A percentile compares a stretch with the other conserved stretches of the same genome.
Conservation (phyloP, 2,797 vertebrate species). For the Mormyrops attenuatus region DNA sequence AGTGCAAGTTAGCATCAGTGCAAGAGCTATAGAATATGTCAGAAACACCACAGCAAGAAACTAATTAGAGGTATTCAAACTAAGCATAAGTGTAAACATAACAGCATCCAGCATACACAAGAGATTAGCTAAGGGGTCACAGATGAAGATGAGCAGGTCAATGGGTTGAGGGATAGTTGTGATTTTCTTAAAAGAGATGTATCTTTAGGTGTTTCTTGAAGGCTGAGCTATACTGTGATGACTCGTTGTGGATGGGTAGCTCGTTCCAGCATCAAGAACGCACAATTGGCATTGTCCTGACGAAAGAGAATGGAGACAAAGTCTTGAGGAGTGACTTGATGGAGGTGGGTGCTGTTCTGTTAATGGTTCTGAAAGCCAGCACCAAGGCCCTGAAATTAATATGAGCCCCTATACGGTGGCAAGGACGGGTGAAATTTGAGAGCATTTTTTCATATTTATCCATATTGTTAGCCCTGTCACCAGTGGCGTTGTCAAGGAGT, state of each 20-base stretch:
- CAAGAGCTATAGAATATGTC: background rate
- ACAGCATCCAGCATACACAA: background rate
- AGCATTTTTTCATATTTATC: background rate
- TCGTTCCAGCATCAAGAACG: background rate
- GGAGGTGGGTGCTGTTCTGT: background rate
- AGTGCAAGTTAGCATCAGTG: background rate
- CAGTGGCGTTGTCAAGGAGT: background rate
- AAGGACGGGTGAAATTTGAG: background rate
- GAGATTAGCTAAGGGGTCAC: background rate
- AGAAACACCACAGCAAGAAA: background rate
- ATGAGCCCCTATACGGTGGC: background rate
- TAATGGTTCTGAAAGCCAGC: background rate
- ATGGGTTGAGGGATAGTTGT: background rate
- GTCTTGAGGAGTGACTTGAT: background rate
- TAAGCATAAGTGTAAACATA: background rate
- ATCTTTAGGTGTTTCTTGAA: background rate
- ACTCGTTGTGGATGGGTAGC: background rate
- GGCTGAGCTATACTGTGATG: background rate
- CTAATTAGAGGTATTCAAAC: background rate
- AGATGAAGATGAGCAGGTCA: background rate
- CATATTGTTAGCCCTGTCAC: background rate
- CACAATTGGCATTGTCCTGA: background rate
- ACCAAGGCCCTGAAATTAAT: background rate
- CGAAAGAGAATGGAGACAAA: background rate
- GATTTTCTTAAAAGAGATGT: background rate